Evolutionary conservation across 2,797 vertebrate genomes (phyloP).

Genomic region (Dermochelys coriacea): DNA sequence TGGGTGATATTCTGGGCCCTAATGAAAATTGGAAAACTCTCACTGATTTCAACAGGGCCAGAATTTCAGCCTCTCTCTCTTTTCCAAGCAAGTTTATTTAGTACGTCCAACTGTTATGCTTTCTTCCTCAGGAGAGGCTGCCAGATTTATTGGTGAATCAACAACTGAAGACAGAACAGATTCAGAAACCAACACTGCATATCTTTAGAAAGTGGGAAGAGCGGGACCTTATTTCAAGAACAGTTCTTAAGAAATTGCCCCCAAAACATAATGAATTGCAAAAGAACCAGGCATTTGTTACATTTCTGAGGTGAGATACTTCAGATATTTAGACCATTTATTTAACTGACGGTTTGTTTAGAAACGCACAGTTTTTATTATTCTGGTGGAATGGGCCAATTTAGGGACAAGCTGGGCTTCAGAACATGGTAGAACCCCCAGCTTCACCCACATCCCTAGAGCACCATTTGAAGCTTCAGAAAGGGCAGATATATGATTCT

Average conservation of each 20-base stretch:
- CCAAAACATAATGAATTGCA: not conserved
- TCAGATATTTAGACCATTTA: not conserved
- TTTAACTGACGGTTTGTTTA: not conserved
- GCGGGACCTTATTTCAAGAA: not conserved
- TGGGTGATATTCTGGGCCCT: not conserved
- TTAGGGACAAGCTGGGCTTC: not conserved
- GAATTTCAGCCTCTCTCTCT: not conserved
- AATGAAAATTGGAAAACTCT: not conserved
- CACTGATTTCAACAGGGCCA: not conserved
- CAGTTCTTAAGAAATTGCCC: not conserved
- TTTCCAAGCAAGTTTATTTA: slow-evolving; percentile 1
- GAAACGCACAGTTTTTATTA: not conserved
- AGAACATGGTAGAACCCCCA: not conserved
- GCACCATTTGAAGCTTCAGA: slow-evolving; percentile 2
- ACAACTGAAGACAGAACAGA: not conserved
- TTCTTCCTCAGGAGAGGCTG: not conserved
- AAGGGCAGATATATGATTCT: not conserved
- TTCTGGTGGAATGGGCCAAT: not conserved
- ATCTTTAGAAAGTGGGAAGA: not conserved
- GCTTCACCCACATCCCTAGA: not conserved
- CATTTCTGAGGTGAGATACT: not conserved
- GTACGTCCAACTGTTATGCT: not conserved
- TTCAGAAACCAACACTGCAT: not conserved
- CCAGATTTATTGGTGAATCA: not conserved
- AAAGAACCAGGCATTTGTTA: not conserved